Percentiles rank a stretch among this genome's conserved stretches.
These are phyloP conservation scores for Hirtodrosophila cameraria DNA, from an alignment of 2,888 invertebrate species.

Conservation along the genomic window DNA sequence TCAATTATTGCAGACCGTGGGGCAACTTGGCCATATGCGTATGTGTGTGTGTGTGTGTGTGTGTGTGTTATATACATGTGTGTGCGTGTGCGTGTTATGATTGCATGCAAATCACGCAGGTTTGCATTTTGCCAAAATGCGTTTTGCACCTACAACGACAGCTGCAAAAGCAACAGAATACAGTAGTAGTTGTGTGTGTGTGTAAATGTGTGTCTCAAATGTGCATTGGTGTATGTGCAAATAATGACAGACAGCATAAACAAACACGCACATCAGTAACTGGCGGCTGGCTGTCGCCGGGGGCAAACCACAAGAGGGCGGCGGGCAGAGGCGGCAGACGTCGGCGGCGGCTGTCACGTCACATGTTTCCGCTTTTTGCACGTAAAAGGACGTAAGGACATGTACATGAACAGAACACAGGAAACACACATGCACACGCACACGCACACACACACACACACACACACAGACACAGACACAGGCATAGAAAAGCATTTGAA, in stretches of 20 bases:
- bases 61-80: constrained; percentile 11
- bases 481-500: constrained; percentile 48
- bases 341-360: constrained; percentile 55
- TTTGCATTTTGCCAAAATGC: constrained; percentile 79
- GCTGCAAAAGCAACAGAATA: constrained; percentile 30
- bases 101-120: constrained; percentile 74
- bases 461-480: constrained; percentile 24
- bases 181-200: constrained; percentile 7
- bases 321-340: neutral
- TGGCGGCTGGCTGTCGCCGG: constrained; percentile 57
- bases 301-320: constrained; percentile 48
- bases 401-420: constrained; percentile 27
- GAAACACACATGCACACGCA: constrained; percentile 21
- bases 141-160: constrained; percentile 69
- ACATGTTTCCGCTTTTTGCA: constrained; percentile 76
- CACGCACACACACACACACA: constrained; percentile 26
- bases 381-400: constrained; percentile 50
- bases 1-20: constrained; percentile 69
- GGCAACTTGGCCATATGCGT: constrained; percentile 10
- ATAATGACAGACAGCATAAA: constrained; percentile 79
- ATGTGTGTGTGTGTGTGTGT: neutral
- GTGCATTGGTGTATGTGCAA: constrained; percentile 50
- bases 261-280: constrained; percentile 73
- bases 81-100: constrained; percentile 32
- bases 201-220: constrained; percentile 16